These are phyloP conservation scores for Ommatoiulus sabulosus DNA, from an alignment of 2,888 invertebrate genomes.

Conservation along the genomic window DNA sequence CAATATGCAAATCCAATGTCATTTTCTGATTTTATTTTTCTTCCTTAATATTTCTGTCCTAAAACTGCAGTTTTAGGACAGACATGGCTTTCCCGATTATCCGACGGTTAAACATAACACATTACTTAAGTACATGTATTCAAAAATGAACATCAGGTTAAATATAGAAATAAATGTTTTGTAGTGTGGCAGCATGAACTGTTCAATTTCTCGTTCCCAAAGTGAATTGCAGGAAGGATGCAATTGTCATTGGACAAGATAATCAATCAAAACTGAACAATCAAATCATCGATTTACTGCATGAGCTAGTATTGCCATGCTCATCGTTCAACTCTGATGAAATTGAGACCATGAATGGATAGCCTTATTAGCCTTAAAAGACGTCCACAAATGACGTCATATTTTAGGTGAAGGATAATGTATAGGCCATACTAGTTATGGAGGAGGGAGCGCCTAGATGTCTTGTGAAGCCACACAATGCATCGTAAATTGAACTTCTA, in stretches of 20 bases:
- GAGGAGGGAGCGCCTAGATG: not conserved
- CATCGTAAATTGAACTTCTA: not conserved
- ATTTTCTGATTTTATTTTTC: no score
- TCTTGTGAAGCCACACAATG: not conserved
- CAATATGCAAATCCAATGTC: no score
- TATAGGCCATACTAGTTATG: not conserved
- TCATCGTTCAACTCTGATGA: not conserved
- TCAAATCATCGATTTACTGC: constrained; percentile 26
- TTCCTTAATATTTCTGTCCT: no score
- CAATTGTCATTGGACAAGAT: not conserved
- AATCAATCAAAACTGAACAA: not conserved
- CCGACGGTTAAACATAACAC: no score
- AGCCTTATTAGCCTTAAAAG: not conserved
- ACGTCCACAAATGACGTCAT: not conserved
- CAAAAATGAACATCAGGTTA: not conserved
- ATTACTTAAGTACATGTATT: no score
- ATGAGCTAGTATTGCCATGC: not conserved
- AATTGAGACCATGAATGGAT: not conserved
- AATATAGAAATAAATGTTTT: not conserved
- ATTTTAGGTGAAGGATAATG: not conserved
- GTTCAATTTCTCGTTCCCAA: not conserved
- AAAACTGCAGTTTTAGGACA: no score
- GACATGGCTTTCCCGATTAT: no score
- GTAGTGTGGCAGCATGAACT: not conserved
- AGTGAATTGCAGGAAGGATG: not conserved